phyloP scores from a whole-genome alignment of 2,797 vertebrate genomes.

The Otus scops region DNA sequence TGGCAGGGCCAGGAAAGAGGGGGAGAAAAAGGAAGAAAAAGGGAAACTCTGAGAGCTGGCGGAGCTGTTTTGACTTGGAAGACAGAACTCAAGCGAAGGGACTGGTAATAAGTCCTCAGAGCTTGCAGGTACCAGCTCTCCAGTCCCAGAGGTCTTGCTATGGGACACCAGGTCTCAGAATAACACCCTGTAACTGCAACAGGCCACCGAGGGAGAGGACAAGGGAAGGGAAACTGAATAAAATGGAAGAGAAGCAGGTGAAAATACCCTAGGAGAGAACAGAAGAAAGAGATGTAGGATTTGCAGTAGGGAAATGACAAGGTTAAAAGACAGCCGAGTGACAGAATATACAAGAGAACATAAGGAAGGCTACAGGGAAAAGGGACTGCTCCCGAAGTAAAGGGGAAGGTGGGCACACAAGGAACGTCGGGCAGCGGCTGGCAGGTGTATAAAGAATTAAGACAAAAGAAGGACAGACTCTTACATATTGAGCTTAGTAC shows the following conservation, averaged over 20 bases:
- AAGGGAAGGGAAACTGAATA: neutral
- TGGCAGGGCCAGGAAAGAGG: neutral
- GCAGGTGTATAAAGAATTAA: neutral
- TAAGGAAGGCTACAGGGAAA: neutral
- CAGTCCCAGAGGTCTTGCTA: neutral
- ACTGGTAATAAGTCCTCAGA: neutral
- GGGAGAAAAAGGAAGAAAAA: neutral
- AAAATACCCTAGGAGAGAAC: neutral
- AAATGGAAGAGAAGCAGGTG: neutral
- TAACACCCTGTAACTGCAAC: neutral
- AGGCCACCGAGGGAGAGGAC: neutral
- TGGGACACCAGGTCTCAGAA: neutral
- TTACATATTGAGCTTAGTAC: neutral
- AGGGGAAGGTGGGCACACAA: neutral
- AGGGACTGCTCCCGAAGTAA: neutral
- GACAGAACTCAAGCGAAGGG: neutral
- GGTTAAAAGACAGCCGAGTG: neutral
- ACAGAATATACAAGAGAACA: neutral
- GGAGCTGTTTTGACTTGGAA: neutral
- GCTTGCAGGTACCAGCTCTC: neutral
- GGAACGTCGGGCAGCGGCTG: neutral
- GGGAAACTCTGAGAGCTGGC: neutral
- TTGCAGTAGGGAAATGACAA: neutral
- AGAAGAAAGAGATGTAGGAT: neutral
- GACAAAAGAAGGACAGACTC: neutral